phyloP scores from a whole-genome alignment of 2,888 invertebrate species.

The Cerastis leucographa region DNA sequence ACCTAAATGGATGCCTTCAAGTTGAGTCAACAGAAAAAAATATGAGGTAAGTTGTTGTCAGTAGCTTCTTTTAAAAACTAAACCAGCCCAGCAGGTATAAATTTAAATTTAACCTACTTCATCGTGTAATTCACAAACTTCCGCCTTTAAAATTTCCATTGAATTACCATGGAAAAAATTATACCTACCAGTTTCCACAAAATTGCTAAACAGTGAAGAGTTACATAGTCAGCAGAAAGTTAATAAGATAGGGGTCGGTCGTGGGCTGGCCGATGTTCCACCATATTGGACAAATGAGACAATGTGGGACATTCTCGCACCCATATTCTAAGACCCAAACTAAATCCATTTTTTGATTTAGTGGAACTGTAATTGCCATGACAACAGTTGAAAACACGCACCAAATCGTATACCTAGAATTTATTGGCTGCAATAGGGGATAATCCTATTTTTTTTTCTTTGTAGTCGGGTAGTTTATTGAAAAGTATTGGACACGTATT shows the following conservation, averaged over 20 bases:
- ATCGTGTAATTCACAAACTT: not conserved
- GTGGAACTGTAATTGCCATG: no score
- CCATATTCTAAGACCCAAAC: no score
- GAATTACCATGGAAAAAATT: not conserved
- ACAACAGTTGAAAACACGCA: no score
- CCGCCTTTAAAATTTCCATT: not conserved
- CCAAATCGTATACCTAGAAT: no score
- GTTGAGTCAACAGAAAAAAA: slow-evolving; percentile 52
- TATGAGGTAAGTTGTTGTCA: slow-evolving; percentile 60
- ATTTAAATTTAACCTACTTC: not conserved
- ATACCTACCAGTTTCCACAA: not conserved
- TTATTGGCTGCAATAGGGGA: no score
- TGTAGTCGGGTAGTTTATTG: no score
- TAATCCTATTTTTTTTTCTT: no score
- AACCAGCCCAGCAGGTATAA: no score
- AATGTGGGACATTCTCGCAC: slow-evolving; percentile 19
- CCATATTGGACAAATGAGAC: slow-evolving; percentile 60
- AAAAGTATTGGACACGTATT: no score
- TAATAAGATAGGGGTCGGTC: slow-evolving; percentile 77
- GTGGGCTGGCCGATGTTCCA: slow-evolving; percentile 48
- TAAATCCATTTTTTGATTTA: no score
- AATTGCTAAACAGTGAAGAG: slow-evolving; percentile 26
- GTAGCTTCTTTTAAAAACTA: not conserved
- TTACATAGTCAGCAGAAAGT: slow-evolving; percentile 77
- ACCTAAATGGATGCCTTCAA: slow-evolving; percentile 11